Evolutionary conservation across 2,113 vertebrate species (phyloP).

Genomic region (Prionailurus bengalensis): DNA sequence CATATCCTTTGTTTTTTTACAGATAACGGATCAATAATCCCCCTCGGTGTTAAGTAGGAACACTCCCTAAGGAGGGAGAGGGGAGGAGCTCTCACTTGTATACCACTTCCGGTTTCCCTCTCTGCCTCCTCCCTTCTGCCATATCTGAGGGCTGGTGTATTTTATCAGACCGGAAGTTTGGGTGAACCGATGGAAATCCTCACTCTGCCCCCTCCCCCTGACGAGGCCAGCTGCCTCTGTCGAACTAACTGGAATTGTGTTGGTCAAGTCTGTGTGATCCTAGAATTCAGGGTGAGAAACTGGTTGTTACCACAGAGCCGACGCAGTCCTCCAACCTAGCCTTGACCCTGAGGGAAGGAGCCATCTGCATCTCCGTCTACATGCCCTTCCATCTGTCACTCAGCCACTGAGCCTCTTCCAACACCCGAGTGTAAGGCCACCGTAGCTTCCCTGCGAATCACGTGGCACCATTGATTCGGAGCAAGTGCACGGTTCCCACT

Average conservation of each 20-base stretch:
- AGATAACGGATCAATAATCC: background rate
- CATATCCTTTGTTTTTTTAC: background rate
- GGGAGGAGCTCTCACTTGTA: background rate
- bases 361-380: too few relatives aligned
- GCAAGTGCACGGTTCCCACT: background rate
- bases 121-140: background rate
- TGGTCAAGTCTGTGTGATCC: background rate
- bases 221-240: background rate
- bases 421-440: too few relatives aligned
- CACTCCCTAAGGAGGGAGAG: background rate
- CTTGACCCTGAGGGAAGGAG: background rate
- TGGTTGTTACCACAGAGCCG: background rate
- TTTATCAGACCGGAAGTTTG: background rate
- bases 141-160: background rate
- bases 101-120: background rate
- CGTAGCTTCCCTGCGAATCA: background rate
- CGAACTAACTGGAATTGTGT: background rate
- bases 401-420: background rate
- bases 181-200: background rate
- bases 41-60: background rate
- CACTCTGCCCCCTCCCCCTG: background rate
- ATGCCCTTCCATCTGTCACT: background rate
- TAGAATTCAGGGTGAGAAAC: background rate
- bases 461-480: background rate
- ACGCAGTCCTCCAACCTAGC: background rate